A percentile compares a stretch with the other conserved stretches of the same genome.
phyloP scores from a whole-genome alignment of 1,140 invertebrate species.

The Batillaria attramentaria region DNA sequence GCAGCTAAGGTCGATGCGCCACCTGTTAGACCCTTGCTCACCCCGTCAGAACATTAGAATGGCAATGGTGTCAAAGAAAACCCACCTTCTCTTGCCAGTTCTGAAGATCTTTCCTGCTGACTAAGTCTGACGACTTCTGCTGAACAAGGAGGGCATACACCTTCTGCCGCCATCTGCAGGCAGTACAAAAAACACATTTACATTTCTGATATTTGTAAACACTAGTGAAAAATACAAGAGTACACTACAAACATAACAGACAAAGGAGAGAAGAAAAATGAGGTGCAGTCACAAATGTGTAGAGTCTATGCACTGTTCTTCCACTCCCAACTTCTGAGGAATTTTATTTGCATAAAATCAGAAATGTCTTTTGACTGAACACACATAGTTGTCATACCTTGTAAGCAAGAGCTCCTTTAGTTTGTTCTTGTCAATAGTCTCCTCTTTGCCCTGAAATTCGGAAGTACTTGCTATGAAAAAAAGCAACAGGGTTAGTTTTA shows the following conservation, averaged over 20 bases:
- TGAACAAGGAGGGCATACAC: slow-evolving; percentile 63
- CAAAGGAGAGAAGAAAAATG: too few relatives aligned
- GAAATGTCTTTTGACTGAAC: too few relatives aligned
- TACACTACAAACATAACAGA: too few relatives aligned
- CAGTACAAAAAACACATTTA: background rate
- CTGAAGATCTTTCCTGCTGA: slow-evolving; percentile 50
- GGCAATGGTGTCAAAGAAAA: background rate
- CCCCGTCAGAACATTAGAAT: background rate
- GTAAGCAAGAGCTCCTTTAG: slow-evolving; percentile 46
- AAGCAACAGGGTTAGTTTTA: too few relatives aligned
- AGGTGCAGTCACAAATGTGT: too few relatives aligned
- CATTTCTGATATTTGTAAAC: too few relatives aligned
- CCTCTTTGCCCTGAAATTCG: slow-evolving; percentile 37
- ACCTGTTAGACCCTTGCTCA: too few relatives aligned
- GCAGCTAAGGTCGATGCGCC: too few relatives aligned
- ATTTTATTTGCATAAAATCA: too few relatives aligned
- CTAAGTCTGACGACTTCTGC: slow-evolving; percentile 55
- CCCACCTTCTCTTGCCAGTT: slow-evolving; percentile 60
- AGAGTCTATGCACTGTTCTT: too few relatives aligned
- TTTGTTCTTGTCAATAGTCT: slow-evolving; percentile 44
- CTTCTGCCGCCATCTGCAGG: slow-evolving; percentile 62
- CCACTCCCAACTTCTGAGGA: too few relatives aligned
- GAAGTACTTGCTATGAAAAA: background rate
- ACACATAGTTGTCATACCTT: slow-evolving; percentile 36
- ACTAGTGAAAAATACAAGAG: too few relatives aligned